Conservation (phyloP, 2,888 invertebrate genomes). For the Horisme vitalbata region DNA sequence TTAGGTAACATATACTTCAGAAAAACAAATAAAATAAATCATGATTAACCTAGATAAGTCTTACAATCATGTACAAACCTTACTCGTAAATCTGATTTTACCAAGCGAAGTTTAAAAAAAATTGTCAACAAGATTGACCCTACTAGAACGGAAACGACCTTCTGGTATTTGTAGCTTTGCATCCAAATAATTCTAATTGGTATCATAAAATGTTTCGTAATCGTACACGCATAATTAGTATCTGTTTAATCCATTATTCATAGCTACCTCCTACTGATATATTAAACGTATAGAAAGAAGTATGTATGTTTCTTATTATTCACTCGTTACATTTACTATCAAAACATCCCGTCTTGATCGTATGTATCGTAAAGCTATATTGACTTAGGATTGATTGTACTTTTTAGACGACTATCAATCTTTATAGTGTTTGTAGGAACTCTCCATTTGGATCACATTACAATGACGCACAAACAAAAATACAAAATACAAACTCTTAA, state of each 20-base stretch:
- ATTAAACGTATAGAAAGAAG: not conserved
- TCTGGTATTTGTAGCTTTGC: not conserved
- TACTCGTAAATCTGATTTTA: no score
- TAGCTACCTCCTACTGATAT: slow-evolving; percentile 8
- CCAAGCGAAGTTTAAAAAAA: no score
- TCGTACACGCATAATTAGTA: slow-evolving; percentile 7
- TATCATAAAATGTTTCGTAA: not conserved
- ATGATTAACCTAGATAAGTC: no score
- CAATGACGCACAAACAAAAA: no score
- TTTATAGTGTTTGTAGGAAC: no score
- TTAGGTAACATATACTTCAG: no score
- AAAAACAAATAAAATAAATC: no score
- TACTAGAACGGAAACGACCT: not conserved
- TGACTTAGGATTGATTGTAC: slow-evolving; percentile 5
- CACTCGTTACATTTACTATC: slow-evolving; percentile 9
- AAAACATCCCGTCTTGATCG: slow-evolving; percentile 11
- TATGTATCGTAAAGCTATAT: not conserved
- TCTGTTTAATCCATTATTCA: slow-evolving; percentile 26
- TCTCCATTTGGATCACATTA: no score
- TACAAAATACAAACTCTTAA: no score
- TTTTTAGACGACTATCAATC: no score
- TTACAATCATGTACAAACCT: no score
- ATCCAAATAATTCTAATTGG: not conserved
- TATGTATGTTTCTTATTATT: not conserved
- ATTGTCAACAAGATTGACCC: no score